These are phyloP conservation scores for Platerodrilus igneus DNA, from an alignment of 2,888 invertebrate genomes.

Conservation along the genomic window DNA sequence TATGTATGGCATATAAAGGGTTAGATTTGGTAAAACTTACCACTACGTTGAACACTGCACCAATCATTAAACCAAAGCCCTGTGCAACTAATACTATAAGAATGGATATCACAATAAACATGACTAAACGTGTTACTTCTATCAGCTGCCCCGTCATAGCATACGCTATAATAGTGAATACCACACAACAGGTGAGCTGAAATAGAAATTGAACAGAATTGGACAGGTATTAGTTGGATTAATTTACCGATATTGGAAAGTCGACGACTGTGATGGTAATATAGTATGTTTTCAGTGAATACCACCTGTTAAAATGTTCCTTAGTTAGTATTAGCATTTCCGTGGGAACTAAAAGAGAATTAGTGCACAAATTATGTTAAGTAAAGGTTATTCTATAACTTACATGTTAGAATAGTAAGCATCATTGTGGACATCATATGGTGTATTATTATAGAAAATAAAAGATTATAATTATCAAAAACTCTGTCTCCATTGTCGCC, in stretches of 20 bases:
- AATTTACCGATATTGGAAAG: constrained; percentile 69
- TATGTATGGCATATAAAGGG: not conserved
- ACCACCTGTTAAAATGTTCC: constrained; percentile 87
- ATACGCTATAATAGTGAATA: constrained; percentile 75
- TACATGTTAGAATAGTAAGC: constrained; percentile 82
- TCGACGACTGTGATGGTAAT: constrained; percentile 71
- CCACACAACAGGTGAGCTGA: constrained; percentile 62
- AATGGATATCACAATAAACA: constrained; percentile 80
- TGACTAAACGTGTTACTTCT: constrained; percentile 70
- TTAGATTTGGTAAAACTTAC: constrained; percentile 54
- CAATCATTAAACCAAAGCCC: constrained; percentile 87
- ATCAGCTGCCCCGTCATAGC: constrained; percentile 86
- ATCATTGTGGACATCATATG: constrained; percentile 91
- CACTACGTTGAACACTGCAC: constrained; percentile 80
- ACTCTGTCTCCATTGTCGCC: constrained; percentile 74
- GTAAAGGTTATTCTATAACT: constrained; percentile 42
- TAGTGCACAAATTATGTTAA: not conserved
- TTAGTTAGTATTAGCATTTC: constrained; percentile 78
- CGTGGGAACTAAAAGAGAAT: constrained; percentile 64
- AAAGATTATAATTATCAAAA: constrained; percentile 77
- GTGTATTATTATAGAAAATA: constrained; percentile 90
- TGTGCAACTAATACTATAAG: constrained; percentile 86
- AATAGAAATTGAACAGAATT: constrained; percentile 9
- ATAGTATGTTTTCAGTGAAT: constrained; percentile 78
- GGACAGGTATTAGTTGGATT: not conserved